Percentiles rank a stretch among this genome's conserved stretches.
phyloP scores from a whole-genome alignment of 2,888 invertebrate genomes.

The Eretmocerus hayati region DNA sequence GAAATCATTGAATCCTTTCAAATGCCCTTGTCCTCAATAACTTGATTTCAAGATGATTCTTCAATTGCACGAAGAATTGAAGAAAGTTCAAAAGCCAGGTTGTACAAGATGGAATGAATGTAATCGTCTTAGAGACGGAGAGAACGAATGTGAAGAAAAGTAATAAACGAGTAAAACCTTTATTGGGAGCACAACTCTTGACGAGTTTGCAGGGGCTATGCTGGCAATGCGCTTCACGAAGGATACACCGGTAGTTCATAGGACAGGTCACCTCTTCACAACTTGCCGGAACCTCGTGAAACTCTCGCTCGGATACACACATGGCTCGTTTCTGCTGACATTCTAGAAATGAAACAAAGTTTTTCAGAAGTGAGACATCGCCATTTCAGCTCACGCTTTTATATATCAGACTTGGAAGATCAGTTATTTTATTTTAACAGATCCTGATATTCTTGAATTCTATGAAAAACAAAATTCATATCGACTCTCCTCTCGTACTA shows the following conservation, averaged over 20 bases:
- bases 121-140: not conserved
- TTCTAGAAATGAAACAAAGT: slow-evolving; percentile 23
- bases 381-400: too few species aligned
- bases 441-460: too few species aligned
- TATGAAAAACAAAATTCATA: too few species aligned
- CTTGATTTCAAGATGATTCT: too few species aligned
- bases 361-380: too few species aligned
- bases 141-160: not conserved
- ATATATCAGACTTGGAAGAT: too few species aligned
- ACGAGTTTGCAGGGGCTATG: slow-evolving; percentile 36
- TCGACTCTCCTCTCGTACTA: too few species aligned
- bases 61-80: too few species aligned
- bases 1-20: too few species aligned
- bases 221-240: slow-evolving; percentile 31
- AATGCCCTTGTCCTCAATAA: too few species aligned
- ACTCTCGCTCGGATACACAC: slow-evolving; percentile 33
- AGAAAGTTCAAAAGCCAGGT: too few species aligned
- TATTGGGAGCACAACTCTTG: slow-evolving; percentile 29
- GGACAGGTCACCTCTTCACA: slow-evolving; percentile 34
- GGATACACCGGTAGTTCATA: slow-evolving; percentile 32
- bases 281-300: slow-evolving; percentile 30
- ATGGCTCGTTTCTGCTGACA: slow-evolving; percentile 33
- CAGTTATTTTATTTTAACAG: too few species aligned
- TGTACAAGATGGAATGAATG: not conserved
- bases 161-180: slow-evolving; percentile 24